Percentiles rank a stretch among this genome's conserved stretches.
Evolutionary conservation across 2,797 vertebrate species (phyloP).

Genomic region (Helarctos malayanus): DNA sequence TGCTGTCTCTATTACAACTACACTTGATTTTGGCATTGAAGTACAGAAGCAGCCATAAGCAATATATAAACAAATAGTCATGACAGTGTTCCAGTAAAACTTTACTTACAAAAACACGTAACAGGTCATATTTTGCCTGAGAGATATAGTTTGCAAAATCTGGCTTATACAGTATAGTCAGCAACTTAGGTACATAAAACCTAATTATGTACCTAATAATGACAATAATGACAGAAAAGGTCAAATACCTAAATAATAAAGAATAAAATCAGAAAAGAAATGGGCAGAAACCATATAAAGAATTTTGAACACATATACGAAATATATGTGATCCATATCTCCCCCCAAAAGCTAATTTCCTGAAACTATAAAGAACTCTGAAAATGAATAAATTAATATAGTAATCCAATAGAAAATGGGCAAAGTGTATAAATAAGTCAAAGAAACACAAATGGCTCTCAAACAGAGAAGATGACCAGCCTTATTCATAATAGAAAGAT

Average conservation of each 20-base stretch:
- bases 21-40: neutral
- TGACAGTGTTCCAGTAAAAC: neutral
- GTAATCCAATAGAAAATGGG: conserved; percentile 27
- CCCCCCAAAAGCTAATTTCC: neutral
- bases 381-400: neutral
- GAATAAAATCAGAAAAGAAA: conserved; percentile 36
- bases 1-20: neutral
- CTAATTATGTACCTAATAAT: too few species aligned
- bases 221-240: neutral
- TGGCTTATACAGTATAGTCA: neutral
- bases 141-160: neutral
- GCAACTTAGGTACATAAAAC: neutral
- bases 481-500: neutral
- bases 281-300: neutral
- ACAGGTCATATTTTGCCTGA: neutral
- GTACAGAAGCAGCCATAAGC: neutral
- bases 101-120: neutral
- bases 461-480: neutral
- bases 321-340: neutral
- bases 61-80: neutral
- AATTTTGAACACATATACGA: neutral
- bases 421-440: neutral
- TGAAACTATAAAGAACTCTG: neutral
- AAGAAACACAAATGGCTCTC: neutral
- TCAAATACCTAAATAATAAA: neutral